Base-by-base conservation (phyloP, 2,113 vertebrate genomes). In the Rattus norvegicus region DNA sequence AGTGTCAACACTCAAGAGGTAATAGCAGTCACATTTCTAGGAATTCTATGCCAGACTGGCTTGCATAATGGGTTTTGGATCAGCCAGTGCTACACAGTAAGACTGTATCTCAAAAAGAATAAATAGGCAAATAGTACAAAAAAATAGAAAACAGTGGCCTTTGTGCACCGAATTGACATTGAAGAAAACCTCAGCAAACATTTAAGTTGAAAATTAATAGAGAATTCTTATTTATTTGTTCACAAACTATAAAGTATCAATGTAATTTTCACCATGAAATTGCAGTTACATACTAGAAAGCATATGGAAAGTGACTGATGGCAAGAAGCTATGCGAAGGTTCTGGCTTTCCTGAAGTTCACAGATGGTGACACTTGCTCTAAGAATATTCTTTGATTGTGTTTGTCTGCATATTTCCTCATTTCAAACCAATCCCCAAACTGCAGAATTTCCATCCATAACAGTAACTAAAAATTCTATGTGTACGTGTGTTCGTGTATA, bases 181-280 rank as follows among this genome's bases (percentile, higher is more conserved):
- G 47, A 91, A 28, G 26, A 63, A 61, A 67, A 24, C 13, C 43
- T 81, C 28, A 72, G 36, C 70, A 79, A 93, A 88, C 83, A 76
- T 94, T 94, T 89, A 88, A 84, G 19, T 54, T 72, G 2, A 88
- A 89, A 17, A 91, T 75, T 33, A 75, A 88, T 20, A 54, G 49
- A 65, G 88, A 87, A 75, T 24, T 5, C 0, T 85, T 39, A 91
- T 76, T 73, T 83, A 56, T 47, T 83, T 84, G 13, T 84, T 43
- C n/a, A 63, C 13, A 91, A 91, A 30, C 26, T 28, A 79, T 26
- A 22, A 86, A 75, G 24, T 86, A 11, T 5, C 86, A 91, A 77
- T n/a, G 30, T 52, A n/a, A 47, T 73, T 87, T 65, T 59, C 39
- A 56, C 43, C 77, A 3, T 75, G 2, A 4, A 43, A 89, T 33